Conservation (phyloP, 2,888 invertebrate species). For the Mongoloraphidia duomilia region DNA sequence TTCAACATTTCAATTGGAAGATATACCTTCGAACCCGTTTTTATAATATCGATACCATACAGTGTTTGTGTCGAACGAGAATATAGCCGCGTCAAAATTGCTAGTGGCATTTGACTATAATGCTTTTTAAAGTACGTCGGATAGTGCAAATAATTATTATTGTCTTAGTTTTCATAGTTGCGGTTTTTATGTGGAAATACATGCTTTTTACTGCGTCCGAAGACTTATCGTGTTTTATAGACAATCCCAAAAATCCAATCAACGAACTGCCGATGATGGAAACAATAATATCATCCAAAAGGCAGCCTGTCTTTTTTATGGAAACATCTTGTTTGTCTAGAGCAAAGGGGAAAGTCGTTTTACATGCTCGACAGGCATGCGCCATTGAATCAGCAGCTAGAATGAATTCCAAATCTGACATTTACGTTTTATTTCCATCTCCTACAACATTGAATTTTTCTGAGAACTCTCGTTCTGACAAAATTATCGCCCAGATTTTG, state of each 20-base stretch:
- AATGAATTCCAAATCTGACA: conserved; percentile 39
- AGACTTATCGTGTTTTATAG: conserved; percentile 3
- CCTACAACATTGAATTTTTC: conserved; percentile 25
- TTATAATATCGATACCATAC: too few relatives aligned
- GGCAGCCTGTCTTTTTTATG: conserved; percentile 47
- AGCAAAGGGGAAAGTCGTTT: conserved; percentile 25
- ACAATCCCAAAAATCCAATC: neutral
- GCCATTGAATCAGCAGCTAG: conserved; percentile 52
- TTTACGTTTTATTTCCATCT: conserved; percentile 40
- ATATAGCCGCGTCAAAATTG: too few relatives aligned
- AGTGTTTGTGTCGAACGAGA: too few relatives aligned
- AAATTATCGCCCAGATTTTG: conserved; percentile 26
- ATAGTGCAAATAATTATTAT: too few relatives aligned
- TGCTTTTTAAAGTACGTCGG: too few relatives aligned
- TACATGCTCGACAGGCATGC: conserved; percentile 46
- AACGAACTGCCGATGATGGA: conserved; percentile 8
- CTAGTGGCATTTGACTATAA: too few relatives aligned
- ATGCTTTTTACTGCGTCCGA: too few relatives aligned
- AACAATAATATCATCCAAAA: conserved; percentile 19
- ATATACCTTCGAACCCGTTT: too few relatives aligned
- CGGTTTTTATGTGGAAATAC: too few relatives aligned
- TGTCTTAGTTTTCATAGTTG: too few relatives aligned
- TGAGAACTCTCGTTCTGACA: conserved; percentile 19
- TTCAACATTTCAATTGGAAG: too few relatives aligned
- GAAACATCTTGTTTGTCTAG: conserved; percentile 45